These are phyloP conservation scores for Glomeris maerens DNA, from an alignment of 1,140 invertebrate genomes.

Conservation along the genomic window DNA sequence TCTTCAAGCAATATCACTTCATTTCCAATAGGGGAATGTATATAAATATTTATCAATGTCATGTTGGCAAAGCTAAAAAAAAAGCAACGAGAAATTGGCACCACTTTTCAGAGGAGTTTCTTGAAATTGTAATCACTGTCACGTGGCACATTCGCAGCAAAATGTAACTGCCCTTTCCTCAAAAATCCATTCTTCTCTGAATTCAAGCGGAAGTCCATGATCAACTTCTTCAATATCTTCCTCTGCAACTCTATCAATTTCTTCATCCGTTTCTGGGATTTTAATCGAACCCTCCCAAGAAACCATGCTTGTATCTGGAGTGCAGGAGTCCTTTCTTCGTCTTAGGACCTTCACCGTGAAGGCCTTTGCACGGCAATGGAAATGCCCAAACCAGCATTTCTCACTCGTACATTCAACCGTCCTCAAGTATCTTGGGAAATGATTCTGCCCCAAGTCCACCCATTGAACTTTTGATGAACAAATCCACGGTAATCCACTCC, in stretches of 20 bases:
- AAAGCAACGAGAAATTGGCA: too few relatives aligned
- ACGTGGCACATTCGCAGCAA: constrained; percentile 9
- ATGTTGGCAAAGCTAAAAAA: too few relatives aligned
- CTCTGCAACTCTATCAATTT: too few relatives aligned
- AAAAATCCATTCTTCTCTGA: constrained; percentile 9
- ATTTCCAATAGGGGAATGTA: too few relatives aligned
- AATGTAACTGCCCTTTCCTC: constrained; percentile 9
- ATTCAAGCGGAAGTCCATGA: neutral
- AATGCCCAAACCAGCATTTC: constrained; percentile 8
- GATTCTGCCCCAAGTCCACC: constrained; percentile 2
- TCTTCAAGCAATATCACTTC: too few relatives aligned
- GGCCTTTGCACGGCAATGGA: neutral
- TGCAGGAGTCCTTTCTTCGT: constrained; percentile 6
- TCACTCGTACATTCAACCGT: neutral
- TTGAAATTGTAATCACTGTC: too few relatives aligned
- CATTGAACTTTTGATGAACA: constrained; percentile 2
- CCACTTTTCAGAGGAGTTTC: too few relatives aligned
- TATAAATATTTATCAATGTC: too few relatives aligned
- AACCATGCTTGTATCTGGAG: neutral
- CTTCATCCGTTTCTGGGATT: too few relatives aligned
- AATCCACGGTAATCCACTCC: neutral
- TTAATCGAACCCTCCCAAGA: too few relatives aligned
- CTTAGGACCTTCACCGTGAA: constrained; percentile 8
- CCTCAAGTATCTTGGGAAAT: constrained; percentile 6
- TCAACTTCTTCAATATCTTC: neutral